phyloP scores from a whole-genome alignment of 2,113 vertebrate species.

The Semnopithecus entellus region DNA sequence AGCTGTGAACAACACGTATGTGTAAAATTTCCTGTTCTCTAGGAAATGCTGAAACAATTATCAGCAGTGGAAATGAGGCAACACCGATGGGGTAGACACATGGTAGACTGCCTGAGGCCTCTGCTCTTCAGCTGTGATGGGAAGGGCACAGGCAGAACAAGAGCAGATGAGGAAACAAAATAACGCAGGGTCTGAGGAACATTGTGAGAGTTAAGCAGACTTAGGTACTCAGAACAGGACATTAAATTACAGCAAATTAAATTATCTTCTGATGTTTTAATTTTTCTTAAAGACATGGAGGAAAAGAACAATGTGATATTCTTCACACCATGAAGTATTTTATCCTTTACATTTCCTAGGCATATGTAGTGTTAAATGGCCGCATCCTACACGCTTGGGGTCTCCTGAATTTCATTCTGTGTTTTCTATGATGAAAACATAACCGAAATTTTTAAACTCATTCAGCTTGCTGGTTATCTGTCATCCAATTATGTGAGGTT shows the following conservation, averaged over 20 bases:
- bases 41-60: background rate
- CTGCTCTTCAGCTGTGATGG: too few species aligned
- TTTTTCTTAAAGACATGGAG: background rate
- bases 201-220: background rate
- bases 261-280: background rate
- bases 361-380: background rate
- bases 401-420: background rate
- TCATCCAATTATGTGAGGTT: background rate
- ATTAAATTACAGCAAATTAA: background rate
- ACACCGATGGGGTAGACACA: too few species aligned
- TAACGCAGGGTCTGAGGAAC: background rate
- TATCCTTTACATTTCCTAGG: background rate
- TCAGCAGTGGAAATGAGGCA: background rate
- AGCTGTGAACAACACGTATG: background rate
- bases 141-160: background rate
- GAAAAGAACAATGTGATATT: background rate
- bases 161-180: background rate
- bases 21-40: background rate
- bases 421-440: background rate
- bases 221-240: background rate
- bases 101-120: background rate
- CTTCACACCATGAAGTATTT: background rate
- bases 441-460: background rate
- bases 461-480: background rate
- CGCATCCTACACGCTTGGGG: background rate